These are phyloP conservation scores for Rhorus exstirpatorius DNA, from an alignment of 2,888 invertebrate species.

Conservation along the genomic window DNA sequence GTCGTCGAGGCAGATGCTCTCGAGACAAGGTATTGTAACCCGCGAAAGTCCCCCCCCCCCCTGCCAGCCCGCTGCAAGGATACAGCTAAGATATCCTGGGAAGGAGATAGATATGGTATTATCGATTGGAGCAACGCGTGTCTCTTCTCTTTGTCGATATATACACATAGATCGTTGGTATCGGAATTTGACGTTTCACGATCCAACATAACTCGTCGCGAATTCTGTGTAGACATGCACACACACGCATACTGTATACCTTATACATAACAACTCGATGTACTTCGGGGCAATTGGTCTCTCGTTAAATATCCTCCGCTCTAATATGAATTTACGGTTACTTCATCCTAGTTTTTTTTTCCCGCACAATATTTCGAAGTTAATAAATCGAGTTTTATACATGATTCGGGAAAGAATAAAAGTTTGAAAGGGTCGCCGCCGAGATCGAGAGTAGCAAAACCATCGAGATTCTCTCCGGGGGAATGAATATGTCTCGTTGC, in stretches of 20 bases:
- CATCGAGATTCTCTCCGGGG: not conserved
- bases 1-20: conserved; percentile 39
- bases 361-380: too few relatives aligned
- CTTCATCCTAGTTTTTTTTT: too few relatives aligned
- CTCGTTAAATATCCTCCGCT: too few relatives aligned
- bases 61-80: conserved; percentile 13
- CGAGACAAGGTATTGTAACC: conserved; percentile 47
- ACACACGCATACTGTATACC: not conserved
- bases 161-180: conserved; percentile 29
- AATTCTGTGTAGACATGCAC: not conserved
- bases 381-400: not conserved
- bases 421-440: not conserved
- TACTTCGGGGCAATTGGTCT: not conserved
- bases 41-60: conserved; percentile 10
- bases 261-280: too few relatives aligned
- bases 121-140: conserved; percentile 30
- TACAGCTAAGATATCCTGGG: conserved; percentile 41
- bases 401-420: not conserved
- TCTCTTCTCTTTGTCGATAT: conserved; percentile 12
- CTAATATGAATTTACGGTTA: too few relatives aligned
- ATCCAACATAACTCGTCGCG: conserved; percentile 10
- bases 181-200: not conserved
- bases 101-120: not conserved
- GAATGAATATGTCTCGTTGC: not conserved
- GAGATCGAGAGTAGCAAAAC: not conserved